Conservation (phyloP, 2,113 vertebrate species). For the Pitta sordida region DNA sequence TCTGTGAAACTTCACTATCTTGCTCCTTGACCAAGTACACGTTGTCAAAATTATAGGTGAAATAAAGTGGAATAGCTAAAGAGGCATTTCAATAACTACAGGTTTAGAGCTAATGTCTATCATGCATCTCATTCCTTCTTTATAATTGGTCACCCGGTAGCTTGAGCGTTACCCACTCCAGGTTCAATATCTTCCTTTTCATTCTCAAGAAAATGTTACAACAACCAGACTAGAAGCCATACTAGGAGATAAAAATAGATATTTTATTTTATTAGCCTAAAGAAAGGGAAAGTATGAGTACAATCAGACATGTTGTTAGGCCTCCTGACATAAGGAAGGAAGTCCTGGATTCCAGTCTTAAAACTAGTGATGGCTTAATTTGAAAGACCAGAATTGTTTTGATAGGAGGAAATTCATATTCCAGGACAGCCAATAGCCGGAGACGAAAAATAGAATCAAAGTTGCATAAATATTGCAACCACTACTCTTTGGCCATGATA, state of each 20-base stretch:
- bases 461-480: neutral
- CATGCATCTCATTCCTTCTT: neutral
- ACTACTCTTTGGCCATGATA: neutral
- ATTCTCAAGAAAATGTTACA: neutral
- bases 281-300: neutral
- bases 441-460: neutral
- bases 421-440: neutral
- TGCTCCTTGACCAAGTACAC: neutral
- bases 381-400: neutral
- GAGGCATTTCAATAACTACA: neutral
- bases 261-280: neutral
- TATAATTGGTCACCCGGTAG: neutral
- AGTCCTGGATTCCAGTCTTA: neutral
- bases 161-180: neutral
- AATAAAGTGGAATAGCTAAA: neutral
- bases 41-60: neutral
- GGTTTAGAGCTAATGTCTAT: neutral
- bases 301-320: neutral
- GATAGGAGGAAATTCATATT: neutral
- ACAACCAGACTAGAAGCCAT: neutral
- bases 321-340: neutral
- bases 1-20: neutral
- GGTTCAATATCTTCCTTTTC: neutral
- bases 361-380: neutral
- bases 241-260: neutral